Evolutionary conservation across 2,888 invertebrate species (phyloP).

Genomic region (Conomelus anceps): DNA sequence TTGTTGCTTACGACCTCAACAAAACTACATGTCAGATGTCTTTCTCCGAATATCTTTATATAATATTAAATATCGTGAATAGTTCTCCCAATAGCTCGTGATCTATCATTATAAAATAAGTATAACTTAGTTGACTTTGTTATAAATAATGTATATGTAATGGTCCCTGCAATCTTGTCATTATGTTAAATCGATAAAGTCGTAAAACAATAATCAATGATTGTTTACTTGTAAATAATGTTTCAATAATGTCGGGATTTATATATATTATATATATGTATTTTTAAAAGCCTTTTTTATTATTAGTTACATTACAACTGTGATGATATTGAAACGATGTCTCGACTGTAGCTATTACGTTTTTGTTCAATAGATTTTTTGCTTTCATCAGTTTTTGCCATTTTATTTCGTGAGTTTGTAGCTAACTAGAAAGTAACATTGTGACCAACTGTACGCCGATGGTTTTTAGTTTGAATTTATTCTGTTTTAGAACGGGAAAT

Average conservation of each 20-base stretch:
- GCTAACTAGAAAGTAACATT: not conserved
- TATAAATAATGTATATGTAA: not conserved
- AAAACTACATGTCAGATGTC: not conserved
- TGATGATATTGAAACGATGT: not conserved
- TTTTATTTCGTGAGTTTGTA: not conserved
- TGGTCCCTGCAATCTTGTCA: not conserved
- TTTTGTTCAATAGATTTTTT: not conserved
- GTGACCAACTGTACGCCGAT: not conserved
- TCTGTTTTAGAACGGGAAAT: not conserved
- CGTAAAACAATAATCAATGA: not conserved
- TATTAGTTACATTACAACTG: not conserved
- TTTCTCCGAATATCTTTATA: not conserved
- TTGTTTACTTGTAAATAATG: not conserved
- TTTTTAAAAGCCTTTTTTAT: not conserved
- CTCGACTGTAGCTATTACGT: not conserved
- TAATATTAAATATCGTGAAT: not conserved
- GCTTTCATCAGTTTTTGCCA: not conserved
- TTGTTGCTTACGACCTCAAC: not conserved
- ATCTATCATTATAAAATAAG: not conserved
- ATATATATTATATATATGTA: not conserved
- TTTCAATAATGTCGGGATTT: not conserved
- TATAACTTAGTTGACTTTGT: not conserved
- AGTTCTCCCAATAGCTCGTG: not conserved
- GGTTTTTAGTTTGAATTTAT: not conserved
- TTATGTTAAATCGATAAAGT: not conserved